A percentile compares a stretch with the other conserved stretches of the same genome.
Conservation (phyloP, 2,888 invertebrate species). For the Sinotaia quadrata region DNA sequence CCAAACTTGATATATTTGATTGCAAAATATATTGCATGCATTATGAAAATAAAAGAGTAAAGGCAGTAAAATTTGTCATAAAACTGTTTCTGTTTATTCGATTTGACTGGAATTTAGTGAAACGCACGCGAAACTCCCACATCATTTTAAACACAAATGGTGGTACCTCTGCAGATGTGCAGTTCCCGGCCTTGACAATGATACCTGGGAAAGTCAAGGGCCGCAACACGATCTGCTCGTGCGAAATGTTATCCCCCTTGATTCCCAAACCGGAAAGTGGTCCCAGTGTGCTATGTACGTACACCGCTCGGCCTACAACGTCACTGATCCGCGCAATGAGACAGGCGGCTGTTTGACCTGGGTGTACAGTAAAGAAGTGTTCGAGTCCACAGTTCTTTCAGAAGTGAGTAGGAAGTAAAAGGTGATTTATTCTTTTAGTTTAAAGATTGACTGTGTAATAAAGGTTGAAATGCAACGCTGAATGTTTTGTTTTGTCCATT, state of each 20-base stretch:
- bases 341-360: constrained; percentile 23
- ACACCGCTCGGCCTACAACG: not conserved
- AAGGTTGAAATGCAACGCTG: not conserved
- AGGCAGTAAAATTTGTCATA: no score
- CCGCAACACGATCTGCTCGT: constrained; percentile 6
- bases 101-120: no score
- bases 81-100: no score
- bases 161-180: constrained; percentile 20
- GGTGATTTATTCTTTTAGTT: not conserved
- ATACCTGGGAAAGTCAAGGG: constrained; percentile 21
- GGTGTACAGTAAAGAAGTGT: constrained; percentile 33
- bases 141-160: no score
- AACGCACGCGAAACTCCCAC: no score
- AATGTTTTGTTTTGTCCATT: not conserved
- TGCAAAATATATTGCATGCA: no score
- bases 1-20: no score
- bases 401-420: constrained; percentile 19
- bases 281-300: not conserved
- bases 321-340: constrained; percentile 2
- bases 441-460: not conserved
- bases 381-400: constrained; percentile 28
- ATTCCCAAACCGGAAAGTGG: not conserved
- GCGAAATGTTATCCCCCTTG: not conserved
- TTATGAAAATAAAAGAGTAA: no score
- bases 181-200: constrained; percentile 20